These are phyloP conservation scores for Strigops habroptila DNA, from an alignment of 2,113 vertebrate genomes.

Conservation along the genomic window DNA sequence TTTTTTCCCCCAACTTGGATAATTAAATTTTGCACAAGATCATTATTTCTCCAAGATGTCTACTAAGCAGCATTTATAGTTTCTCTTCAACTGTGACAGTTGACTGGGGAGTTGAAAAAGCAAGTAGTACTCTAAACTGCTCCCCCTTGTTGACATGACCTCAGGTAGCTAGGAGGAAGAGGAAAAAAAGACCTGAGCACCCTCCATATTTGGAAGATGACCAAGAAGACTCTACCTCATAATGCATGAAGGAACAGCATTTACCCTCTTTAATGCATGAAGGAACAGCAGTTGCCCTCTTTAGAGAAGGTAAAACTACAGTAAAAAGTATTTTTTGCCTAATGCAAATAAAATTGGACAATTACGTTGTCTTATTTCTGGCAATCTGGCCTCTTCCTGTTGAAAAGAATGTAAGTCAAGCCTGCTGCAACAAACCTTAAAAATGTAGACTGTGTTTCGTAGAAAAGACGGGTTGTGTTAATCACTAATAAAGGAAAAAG, in stretches of 20 bases:
- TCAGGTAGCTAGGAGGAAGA: neutral
- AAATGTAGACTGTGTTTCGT: neutral
- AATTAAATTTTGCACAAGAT: neutral
- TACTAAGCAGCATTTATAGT: neutral
- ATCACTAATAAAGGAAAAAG: neutral
- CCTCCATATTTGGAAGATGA: neutral
- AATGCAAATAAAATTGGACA: neutral
- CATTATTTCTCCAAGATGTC: neutral
- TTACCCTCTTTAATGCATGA: neutral
- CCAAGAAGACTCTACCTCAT: neutral
- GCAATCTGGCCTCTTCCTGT: neutral
- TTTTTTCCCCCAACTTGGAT: neutral
- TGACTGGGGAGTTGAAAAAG: neutral
- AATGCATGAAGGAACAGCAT: neutral
- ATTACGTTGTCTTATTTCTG: neutral
- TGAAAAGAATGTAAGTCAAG: neutral
- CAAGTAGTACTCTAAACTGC: neutral
- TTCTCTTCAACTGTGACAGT: neutral
- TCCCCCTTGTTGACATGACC: neutral
- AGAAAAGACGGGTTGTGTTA: neutral
- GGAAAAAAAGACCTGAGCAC: neutral
- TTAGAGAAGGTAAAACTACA: slow-evolving; percentile 2
- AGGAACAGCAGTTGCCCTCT: neutral
- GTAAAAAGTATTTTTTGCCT: neutral
- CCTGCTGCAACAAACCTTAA: neutral